phyloP scores from a whole-genome alignment of 2,888 invertebrate species.

The Ganaspis brasiliensis region DNA sequence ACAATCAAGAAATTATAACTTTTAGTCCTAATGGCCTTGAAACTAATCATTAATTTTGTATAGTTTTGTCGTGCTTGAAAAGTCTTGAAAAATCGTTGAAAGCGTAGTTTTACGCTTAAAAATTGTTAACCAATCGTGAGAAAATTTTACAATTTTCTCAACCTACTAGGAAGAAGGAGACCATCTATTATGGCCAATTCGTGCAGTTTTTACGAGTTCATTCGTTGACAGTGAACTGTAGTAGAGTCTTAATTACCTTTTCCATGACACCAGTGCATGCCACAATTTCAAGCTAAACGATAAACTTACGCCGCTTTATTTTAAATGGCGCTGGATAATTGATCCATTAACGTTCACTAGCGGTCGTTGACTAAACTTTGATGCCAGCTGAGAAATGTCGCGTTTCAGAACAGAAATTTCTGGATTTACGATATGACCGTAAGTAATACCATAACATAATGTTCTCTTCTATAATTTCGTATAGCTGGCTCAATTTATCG shows the following conservation, averaged over 20 bases:
- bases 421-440: neutral
- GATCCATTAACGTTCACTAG: slow-evolving; percentile 68
- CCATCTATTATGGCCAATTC: slow-evolving; percentile 21
- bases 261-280: slow-evolving; percentile 62
- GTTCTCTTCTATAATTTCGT: slow-evolving; percentile 19
- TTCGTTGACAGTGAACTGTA: slow-evolving; percentile 65
- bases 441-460: neutral
- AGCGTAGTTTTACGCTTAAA: neutral
- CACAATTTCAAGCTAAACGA: slow-evolving; percentile 47
- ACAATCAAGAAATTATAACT: neutral
- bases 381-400: slow-evolving; percentile 4
- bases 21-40: slow-evolving; percentile 1
- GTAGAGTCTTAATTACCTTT: slow-evolving; percentile 71
- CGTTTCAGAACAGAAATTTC: slow-evolving; percentile 10
- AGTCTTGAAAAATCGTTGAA: neutral
- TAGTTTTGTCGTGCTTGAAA: neutral
- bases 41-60: neutral
- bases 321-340: slow-evolving; percentile 69
- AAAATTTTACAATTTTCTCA: neutral
- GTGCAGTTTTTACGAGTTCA: slow-evolving; percentile 49
- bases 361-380: slow-evolving; percentile 35
- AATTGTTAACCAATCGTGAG: neutral
- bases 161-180: neutral
- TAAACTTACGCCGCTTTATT: slow-evolving; percentile 59
- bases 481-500: neutral